Evolutionary conservation across 2,888 invertebrate genomes (phyloP), one percentile per base, ranked within the genome.

Genomic region (Lasioglossum figueresi): DNA sequence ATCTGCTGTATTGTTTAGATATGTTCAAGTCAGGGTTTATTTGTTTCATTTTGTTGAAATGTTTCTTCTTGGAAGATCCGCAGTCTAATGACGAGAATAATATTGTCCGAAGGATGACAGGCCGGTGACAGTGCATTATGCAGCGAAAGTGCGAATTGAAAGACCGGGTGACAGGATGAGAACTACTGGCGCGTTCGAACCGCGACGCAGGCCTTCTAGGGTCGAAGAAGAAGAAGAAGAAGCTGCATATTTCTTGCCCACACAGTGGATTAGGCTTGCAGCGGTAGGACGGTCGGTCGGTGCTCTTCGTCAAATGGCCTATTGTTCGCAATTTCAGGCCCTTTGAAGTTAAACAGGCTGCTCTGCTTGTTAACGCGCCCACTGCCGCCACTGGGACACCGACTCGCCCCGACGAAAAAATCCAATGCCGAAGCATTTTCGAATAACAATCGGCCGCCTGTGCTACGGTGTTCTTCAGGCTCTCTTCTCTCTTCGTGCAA

Each of bases 181-280:
- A 86, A 77, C 81, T 88, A 77, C 90, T 90, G 89, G 56, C 31
- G 66, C 66, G 72, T 56, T 75, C 75, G 83, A 68, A 77, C 76
- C 73, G 72, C 66, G 68, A 76, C 43, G 83, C 80, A 66, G 79
- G 66, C 83, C 88, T 83, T 88, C 82, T 90, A 89, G 78, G 84
- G 82, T 77, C 88, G 86, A 85, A 68, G 82, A 59, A 59, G 59
- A 80, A 83, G 82, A 59, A 59, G 59, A 80, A 84, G 87, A 89
- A 86, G 82, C 82, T 83, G 86, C 86, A 79, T 90, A 86, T 76
- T 89, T 86, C 82, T 86, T 82, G 83, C 75, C 70, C 84, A 63
- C 82, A 66, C 79, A 59, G 84, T 80, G 74, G 86, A 82, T 84
- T 75, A 75, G 79, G 73, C 73, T 80, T 68, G n/a, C 59, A 45